Base-by-base conservation (phyloP, 2,888 invertebrate genomes). In the Portevinia maculata region DNA sequence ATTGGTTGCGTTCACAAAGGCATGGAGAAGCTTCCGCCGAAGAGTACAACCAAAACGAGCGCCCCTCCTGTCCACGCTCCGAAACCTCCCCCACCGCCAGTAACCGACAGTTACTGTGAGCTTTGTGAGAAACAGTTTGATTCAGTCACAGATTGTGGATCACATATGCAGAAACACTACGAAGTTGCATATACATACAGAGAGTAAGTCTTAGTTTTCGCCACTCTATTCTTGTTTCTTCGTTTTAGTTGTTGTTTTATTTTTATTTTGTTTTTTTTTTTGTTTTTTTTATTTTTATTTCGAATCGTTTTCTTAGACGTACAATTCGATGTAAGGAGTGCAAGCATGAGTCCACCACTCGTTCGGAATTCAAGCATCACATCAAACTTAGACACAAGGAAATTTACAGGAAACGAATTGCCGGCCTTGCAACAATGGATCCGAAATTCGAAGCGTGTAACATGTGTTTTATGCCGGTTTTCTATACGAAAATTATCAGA, bases 61-160 rank as follows among this genome's bases (percentile, higher is more conserved):
- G 37, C 76, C 34, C 32, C 75, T 19, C 17, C 53, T n/a, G 39
- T 39, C n/a, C 19, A 48, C 15, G 48, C 48, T 9, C 19, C 39
- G 15, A 55, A 55, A 30, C 71, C 74, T 7, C 64, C 59, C 5
- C 70, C 71, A 11, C 64, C 71, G 28, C 48, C 67, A 1, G 67
- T 78, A 0, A 55, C 44, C n/a, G 78, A 83, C 0, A 83, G 48
- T 6, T 83, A 67, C 37, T 83, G 83, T 28, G 83, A 83, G n/a
- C 71, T 83, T 50, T 83, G 83, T 17, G 83, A 83, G n/a, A 83
- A 83, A 41, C 83, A 83, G n/a, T 83, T 83, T 21, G 83, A 83
- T 24, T 78, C 83, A 19, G 9, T 73, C 3, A 32, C 76, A n/a
- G 83, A 83, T 30, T 83, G 71, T 32, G 46, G 55, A 30, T 55